Evolutionary conservation across 2,113 vertebrate genomes (phyloP).

Genomic region (Silurus glanis): DNA sequence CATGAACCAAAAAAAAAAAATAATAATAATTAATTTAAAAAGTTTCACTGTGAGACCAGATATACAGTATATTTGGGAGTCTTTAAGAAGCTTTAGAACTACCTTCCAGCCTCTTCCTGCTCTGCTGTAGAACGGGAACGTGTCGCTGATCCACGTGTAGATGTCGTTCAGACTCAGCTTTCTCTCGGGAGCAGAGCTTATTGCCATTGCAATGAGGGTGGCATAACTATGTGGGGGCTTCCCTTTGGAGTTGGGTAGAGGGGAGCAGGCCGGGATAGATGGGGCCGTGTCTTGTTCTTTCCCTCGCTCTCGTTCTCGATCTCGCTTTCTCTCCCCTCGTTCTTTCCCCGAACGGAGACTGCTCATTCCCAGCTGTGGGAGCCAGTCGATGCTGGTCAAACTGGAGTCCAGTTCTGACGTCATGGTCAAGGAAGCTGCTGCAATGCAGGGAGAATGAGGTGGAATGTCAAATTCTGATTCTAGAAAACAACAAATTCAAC

Average conservation of each 20-base stretch:
- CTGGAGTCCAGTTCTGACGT: constrained; percentile 93
- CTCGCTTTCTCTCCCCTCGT: constrained; percentile 80
- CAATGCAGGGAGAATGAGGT: constrained; percentile 15
- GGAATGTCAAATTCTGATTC: background rate
- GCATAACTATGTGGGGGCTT: constrained; percentile 97
- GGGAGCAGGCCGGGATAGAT: constrained; percentile 63
- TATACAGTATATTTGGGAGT: background rate
- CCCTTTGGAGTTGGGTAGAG: constrained; percentile 80
- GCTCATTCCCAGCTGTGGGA: constrained; percentile 84
- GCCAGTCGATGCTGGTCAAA: constrained; percentile 98
- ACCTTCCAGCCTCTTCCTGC: constrained; percentile 97
- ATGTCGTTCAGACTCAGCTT: constrained; percentile 96
- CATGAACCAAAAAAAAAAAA: constrained; percentile 40
- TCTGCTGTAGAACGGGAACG: constrained; percentile 91
- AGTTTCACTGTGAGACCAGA: too few relatives aligned
- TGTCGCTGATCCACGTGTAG: constrained; percentile 97
- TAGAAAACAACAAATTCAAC: background rate
- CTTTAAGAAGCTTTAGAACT: constrained; percentile 12
- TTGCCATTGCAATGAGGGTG: constrained; percentile 93
- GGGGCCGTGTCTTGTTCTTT: constrained; percentile 73
- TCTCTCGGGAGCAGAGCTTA: constrained; percentile 87
- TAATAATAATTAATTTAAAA: too few relatives aligned
- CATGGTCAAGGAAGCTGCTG: constrained; percentile 66
- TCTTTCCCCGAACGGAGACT: constrained; percentile 89
- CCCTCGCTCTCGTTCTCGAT: constrained; percentile 74